Base-by-base conservation (phyloP, 1,140 invertebrate species). In the Papilio polyxenes region DNA sequence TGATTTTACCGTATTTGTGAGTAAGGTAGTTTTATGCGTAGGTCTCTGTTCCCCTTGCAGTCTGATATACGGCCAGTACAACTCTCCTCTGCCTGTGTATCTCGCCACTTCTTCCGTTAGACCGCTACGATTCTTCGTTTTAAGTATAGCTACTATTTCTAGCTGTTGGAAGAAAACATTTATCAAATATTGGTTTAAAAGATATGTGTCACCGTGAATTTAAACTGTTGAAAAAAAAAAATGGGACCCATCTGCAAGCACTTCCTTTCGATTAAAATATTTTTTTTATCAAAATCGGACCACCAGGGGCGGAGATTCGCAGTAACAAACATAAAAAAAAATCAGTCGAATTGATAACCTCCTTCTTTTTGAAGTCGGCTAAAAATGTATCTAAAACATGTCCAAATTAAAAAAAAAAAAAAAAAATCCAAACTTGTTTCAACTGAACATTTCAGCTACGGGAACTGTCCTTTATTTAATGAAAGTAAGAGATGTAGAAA, bases 1-100 rank as follows among this genome's bases (percentile, higher is more conserved):
- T 65, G 23, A 65, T 65, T 37, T 72, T 72, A 72, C 65, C 65
- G 65, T 1, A 72, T 23, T 40, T 10, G 59, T 1, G n/a, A 81
- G 9, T 65, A 80, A 56, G 48, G 78, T 56, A 59, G 20, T 17
- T 82, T 44, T 65, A 20, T 82, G 8, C 1, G 79, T 77, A 1
- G 81, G 77, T 5, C 81, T 59, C 3, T 88, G 87, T 40, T 90
- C 86, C 6, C 65, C 65, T 15, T 72, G 31, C 75, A 93, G 65
- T 51, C 85, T 83, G 2, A 93, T 90, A 72, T 89, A 92, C 0
- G 91, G 92, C 92, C 92, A 94, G 78, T 88, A 87, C 37, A 94
- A 78, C 72, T 92, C 90, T 0, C 92, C 92, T 31, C 83, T 90
- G 0, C 92, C 92, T 0, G 82, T 82, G 80, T 90, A 93, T 17